Conservation (phyloP, 2,888 invertebrate species). For the Cryptophagus acutangulus region DNA sequence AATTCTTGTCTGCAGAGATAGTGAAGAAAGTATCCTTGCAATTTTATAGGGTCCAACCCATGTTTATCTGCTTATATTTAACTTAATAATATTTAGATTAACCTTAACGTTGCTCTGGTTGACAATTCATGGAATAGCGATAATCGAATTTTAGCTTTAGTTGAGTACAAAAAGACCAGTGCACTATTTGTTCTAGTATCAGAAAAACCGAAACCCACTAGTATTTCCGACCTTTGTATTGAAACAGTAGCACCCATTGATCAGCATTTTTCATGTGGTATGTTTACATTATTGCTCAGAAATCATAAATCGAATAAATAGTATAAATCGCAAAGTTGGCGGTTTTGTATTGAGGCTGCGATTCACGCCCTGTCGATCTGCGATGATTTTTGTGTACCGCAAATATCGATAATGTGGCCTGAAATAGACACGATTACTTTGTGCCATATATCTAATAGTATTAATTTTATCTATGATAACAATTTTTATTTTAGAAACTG, state of each 20-base stretch:
- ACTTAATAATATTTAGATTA: slow-evolving; percentile 33
- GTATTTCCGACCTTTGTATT: slow-evolving; percentile 71
- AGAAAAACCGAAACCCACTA: slow-evolving; percentile 62
- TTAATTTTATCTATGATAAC: slow-evolving; percentile 3
- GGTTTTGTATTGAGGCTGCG: slow-evolving; percentile 2
- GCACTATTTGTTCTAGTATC: slow-evolving; percentile 56
- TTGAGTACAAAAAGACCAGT: slow-evolving; percentile 54
- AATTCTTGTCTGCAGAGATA: slow-evolving; percentile 54
- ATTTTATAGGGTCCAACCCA: background rate
- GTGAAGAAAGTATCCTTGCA: slow-evolving; percentile 56
- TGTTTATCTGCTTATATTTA: slow-evolving; percentile 1
- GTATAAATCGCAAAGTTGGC: too few species aligned
- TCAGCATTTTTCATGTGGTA: slow-evolving; percentile 69
- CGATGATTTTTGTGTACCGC: background rate
- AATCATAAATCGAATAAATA: too few species aligned
- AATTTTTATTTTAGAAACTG: slow-evolving; percentile 46
- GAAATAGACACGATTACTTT: too few species aligned
- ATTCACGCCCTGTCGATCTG: background rate
- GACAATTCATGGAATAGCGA: slow-evolving; percentile 51
- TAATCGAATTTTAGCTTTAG: slow-evolving; percentile 55
- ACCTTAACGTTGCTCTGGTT: slow-evolving; percentile 44
- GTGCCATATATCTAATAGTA: too few species aligned
- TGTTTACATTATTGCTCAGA: too few species aligned
- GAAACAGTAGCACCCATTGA: slow-evolving; percentile 79
- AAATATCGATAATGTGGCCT: too few species aligned